Percentiles rank a stretch among this genome's conserved stretches.
Conservation (phyloP, 2,113 vertebrate species). For the Mungos mungo region DNA sequence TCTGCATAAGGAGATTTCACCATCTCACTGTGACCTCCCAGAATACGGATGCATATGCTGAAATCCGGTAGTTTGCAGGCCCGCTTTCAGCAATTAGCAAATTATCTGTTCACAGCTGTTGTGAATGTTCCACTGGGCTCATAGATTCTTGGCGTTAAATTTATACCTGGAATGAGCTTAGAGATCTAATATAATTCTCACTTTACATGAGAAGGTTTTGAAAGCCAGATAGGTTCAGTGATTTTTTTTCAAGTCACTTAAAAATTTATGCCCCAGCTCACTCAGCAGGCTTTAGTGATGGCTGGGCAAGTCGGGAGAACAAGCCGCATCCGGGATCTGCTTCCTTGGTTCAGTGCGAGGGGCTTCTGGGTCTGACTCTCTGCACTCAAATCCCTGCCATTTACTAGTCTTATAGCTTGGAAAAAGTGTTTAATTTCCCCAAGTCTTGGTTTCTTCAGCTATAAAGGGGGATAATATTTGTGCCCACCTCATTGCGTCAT, state of each 20-base stretch:
- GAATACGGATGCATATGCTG: background rate
- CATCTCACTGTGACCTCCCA: background rate
- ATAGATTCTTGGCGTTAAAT: conserved; percentile 10
- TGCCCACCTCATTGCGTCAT: background rate
- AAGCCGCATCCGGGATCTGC: background rate
- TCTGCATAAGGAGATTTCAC: background rate
- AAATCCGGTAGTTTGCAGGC: background rate
- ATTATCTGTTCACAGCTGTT: background rate
- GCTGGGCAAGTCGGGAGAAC: background rate
- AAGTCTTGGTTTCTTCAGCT: background rate
- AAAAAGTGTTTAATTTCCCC: background rate
- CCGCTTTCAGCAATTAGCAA: background rate
- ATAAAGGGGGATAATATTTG: background rate
- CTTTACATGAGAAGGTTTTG: conserved; percentile 47
- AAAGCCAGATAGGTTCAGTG: conserved; percentile 34
- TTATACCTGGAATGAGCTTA: conserved; percentile 43
- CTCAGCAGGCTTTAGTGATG: background rate
- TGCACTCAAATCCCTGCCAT: background rate
- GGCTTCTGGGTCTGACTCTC: background rate
- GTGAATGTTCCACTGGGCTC: background rate
- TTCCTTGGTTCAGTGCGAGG: background rate
- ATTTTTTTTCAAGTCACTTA: conserved; percentile 36
- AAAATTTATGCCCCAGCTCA: background rate
- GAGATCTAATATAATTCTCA: conserved; percentile 1
- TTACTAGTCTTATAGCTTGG: background rate